Evolutionary conservation across 2,888 invertebrate species (phyloP), one percentile per base, ranked within the genome.

Genomic region (Sinohyriopsis cumingii): DNA sequence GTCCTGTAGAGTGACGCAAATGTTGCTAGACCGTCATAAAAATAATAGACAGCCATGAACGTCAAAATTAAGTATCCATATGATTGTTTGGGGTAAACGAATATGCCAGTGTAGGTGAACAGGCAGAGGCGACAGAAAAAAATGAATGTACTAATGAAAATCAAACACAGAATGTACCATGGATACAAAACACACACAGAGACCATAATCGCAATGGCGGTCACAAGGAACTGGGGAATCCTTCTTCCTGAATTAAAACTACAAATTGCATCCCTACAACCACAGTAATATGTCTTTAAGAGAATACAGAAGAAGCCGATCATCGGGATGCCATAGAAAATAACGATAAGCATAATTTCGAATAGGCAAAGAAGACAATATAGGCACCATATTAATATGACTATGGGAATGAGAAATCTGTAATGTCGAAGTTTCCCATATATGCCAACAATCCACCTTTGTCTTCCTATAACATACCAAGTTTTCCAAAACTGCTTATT

Each of bases 241-340:
- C 5, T 6, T 28, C 28, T 28, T 28, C 28, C 28, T 28, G 28
- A 28, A 28, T 28, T 28, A 28, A 28, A 28, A 28, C 28, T 28
- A 6, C 28, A 5, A 28, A 28, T 28, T 28, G 5, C 28, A 28
- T 28, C 28, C 28, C 5, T 28, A 19, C 28, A 62, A 20, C 6
- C n/a, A 33, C 62, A 53, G 22, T 20, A 62, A 24, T 33, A 62
- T 19, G 12, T 28, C 9, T 22, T 45, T 19, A 62, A n/a, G 25
- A 62, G 22, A 22, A 62, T 24, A 62, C n/a, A 61, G 33, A 61
- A 53, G 6, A 45, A 20, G 3, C 45, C n/a, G 1, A 45, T 4
- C 9, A 62, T 62, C 18, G 68, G 68, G 25, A 68, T 54, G 12
- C 68, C 68, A 55, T 55, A 68, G 28, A 54, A 68, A 18, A 55